Evolutionary conservation across 2,797 vertebrate genomes (phyloP).

Genomic region (Eidolon dupreanum): DNA sequence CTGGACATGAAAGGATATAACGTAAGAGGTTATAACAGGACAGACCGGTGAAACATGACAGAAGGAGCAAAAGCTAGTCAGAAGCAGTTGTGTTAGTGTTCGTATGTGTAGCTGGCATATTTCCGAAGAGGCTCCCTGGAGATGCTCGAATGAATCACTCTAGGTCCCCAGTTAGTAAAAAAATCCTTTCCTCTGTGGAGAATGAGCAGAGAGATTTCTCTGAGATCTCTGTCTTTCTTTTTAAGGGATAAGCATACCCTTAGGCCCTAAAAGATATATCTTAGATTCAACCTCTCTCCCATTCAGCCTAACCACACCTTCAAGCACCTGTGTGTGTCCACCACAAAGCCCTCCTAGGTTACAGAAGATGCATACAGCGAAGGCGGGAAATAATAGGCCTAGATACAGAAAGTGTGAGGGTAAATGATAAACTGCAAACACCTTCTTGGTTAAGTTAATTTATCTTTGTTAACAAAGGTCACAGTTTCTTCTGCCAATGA

Average conservation of each 20-base stretch:
- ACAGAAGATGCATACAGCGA: background rate
- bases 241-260: background rate
- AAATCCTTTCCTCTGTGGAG: background rate
- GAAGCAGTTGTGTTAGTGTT: background rate
- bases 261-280: background rate
- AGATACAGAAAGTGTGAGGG: background rate
- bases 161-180: background rate
- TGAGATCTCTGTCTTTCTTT: background rate
- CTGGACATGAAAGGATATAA: background rate
- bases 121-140: background rate
- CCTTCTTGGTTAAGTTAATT: constrained; percentile 61
- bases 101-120: background rate
- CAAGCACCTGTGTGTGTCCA: background rate
- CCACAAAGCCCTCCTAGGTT: background rate
- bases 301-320: background rate
- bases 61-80: background rate
- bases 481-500: constrained; percentile 64
- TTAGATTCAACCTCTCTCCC: background rate
- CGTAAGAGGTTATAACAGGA: background rate
- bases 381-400: background rate
- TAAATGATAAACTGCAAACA: constrained; percentile 53
- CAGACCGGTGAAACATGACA: background rate
- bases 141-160: background rate
- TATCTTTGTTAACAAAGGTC: constrained; percentile 75
- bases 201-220: background rate